These are phyloP conservation scores for Paraescarpia echinospica DNA, from an alignment of 1,140 invertebrate species.

Conservation along the genomic window DNA sequence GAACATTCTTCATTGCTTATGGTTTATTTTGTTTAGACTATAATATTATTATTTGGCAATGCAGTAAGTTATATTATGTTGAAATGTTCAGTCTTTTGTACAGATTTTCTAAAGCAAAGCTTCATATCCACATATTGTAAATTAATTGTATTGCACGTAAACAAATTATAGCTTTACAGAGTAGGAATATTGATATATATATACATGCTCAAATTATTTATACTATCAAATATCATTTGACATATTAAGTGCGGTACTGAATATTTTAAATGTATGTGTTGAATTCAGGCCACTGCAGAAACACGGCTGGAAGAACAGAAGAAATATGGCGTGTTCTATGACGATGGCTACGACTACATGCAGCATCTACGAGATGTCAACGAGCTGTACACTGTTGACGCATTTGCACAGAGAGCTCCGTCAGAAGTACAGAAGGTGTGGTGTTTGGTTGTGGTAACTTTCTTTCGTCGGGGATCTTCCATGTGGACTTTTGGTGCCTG, in stretches of 20 bases:
- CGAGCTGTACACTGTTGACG: slow-evolving; percentile 53
- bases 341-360: slow-evolving; percentile 95
- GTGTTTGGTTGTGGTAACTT: background rate
- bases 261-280: background rate
- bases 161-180: no score
- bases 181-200: no score
- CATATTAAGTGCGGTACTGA: background rate
- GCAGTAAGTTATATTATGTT: no score
- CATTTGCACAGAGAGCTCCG: slow-evolving; percentile 37
- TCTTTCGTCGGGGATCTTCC: no score
- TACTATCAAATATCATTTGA: background rate
- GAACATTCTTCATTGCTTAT: background rate
- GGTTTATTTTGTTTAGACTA: background rate
- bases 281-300: slow-evolving; percentile 14
- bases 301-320: slow-evolving; percentile 72
- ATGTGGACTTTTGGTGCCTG: background rate
- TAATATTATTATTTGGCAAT: no score
- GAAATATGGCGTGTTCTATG: slow-evolving; percentile 93
- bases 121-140: no score
- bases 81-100: background rate
- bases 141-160: no score
- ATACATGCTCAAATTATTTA: background rate
- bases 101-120: background rate
- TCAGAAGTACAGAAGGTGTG: slow-evolving; percentile 43
- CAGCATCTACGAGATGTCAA: slow-evolving; percentile 80